Percentiles rank a stretch among this genome's conserved stretches.
Evolutionary conservation across 2,797 vertebrate genomes (phyloP).

Genomic region (Sebastes cheni): DNA sequence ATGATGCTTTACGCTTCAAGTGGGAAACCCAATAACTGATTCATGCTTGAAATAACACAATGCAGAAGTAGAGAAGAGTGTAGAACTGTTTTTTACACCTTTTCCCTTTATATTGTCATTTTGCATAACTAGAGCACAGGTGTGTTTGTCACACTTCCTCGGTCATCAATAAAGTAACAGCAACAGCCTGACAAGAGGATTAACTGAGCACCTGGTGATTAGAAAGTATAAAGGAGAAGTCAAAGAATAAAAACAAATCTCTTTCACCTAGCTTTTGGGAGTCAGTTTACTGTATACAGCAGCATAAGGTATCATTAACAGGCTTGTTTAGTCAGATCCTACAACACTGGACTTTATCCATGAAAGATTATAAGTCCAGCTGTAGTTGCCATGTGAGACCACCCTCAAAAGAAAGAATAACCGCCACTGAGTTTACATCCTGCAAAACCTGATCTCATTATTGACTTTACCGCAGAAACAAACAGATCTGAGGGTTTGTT

Average conservation of each 20-base stretch:
- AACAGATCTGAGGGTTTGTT: neutral
- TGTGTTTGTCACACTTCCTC: conserved; percentile 16
- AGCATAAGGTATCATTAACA: conserved; percentile 34
- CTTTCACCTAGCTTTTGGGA: neutral
- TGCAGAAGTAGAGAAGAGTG: neutral
- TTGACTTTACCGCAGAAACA: conserved; percentile 10
- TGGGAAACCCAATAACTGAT: neutral
- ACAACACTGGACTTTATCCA: conserved; percentile 3
- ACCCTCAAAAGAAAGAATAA: conserved; percentile 30
- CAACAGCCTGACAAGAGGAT: neutral
- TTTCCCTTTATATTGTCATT: neutral
- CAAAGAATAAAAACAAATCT: conserved; percentile 3
- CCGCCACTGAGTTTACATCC: conserved; percentile 29
- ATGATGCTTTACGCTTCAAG: neutral
- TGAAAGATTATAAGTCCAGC: neutral
- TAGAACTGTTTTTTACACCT: neutral
- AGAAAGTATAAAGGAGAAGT: neutral
- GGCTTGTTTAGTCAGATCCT: conserved; percentile 25
- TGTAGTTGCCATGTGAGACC: conserved; percentile 13
- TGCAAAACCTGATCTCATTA: conserved; percentile 42
- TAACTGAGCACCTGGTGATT: neutral
- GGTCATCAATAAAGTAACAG: neutral
- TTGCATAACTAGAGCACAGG: neutral
- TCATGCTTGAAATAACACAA: neutral
- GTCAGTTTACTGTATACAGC: neutral